phyloP scores from a whole-genome alignment of 2,888 invertebrate genomes.

The Aelia acuminata region DNA sequence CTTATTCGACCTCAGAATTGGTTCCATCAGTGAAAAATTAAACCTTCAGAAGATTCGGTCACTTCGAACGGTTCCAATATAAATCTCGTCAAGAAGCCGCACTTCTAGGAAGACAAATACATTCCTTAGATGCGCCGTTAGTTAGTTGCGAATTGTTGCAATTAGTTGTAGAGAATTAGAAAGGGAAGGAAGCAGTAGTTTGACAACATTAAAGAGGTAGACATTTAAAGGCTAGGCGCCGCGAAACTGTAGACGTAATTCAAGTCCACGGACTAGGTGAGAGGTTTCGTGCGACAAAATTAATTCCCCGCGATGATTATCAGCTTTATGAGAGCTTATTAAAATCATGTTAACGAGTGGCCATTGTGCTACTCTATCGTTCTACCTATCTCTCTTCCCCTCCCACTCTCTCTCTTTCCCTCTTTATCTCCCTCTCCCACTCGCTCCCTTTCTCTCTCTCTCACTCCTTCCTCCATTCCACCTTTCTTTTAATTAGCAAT shows the following conservation, averaged over 20 bases:
- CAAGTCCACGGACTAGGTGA: background rate
- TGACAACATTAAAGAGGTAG: background rate
- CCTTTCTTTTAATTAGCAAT: slow-evolving; percentile 38
- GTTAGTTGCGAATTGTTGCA: too few relatives aligned
- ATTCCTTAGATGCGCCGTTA: too few relatives aligned
- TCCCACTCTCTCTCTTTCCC: too few relatives aligned
- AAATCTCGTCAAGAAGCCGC: too few relatives aligned
- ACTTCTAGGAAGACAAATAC: too few relatives aligned
- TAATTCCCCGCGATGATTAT: slow-evolving; percentile 5
- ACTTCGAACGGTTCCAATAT: too few relatives aligned
- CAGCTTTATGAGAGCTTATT: slow-evolving; percentile 46
- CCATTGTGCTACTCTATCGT: background rate
- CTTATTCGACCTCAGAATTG: too few relatives aligned
- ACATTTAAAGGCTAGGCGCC: background rate
- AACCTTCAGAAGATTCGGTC: too few relatives aligned
- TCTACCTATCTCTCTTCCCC: background rate
- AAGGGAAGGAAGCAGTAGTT: background rate
- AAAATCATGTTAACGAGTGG: slow-evolving; percentile 46
- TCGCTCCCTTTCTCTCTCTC: background rate
- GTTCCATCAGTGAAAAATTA: too few relatives aligned
- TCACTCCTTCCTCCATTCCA: background rate
- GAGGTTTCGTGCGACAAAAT: slow-evolving; percentile 37
- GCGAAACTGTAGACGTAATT: background rate
- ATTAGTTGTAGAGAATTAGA: too few relatives aligned
- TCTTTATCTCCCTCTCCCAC: background rate